Evolutionary conservation across 2,797 vertebrate genomes (phyloP).

Genomic region (Malacoraja senta): DNA sequence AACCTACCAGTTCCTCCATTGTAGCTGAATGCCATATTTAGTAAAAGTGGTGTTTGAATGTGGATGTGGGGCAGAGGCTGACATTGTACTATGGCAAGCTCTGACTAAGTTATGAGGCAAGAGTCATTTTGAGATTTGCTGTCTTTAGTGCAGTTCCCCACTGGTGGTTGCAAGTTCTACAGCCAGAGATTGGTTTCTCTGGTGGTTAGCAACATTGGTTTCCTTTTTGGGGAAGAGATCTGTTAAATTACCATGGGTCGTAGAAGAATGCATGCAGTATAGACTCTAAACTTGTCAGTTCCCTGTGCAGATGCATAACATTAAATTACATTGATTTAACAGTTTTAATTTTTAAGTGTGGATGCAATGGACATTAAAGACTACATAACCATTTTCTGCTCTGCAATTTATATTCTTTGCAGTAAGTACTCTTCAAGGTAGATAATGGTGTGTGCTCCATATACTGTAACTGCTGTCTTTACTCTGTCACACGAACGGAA

Average conservation of each 20-base stretch:
- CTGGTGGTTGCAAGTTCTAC: neutral
- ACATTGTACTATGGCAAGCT: neutral
- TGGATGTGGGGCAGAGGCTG: neutral
- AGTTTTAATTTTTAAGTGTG: neutral
- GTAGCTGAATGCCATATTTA: neutral
- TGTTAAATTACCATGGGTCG: neutral
- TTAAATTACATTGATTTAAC: neutral
- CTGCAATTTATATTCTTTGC: neutral
- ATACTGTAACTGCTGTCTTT: neutral
- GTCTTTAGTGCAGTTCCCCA: neutral
- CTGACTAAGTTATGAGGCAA: neutral
- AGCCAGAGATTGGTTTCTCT: neutral
- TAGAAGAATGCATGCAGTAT: too few species aligned
- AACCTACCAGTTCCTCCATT: neutral
- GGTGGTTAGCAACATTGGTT: neutral
- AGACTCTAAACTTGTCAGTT: neutral
- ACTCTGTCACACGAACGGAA: neutral
- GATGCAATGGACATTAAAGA: neutral
- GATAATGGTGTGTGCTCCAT: neutral
- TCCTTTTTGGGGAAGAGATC: conserved; percentile 4
- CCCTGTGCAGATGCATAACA: neutral
- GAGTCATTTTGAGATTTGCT: neutral
- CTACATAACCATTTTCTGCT: neutral
- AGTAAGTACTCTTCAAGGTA: neutral
- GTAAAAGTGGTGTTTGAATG: neutral